These are phyloP conservation scores for Halcyon badia DNA, from an alignment of 2,797 vertebrate genomes.

Conservation along the genomic window DNA sequence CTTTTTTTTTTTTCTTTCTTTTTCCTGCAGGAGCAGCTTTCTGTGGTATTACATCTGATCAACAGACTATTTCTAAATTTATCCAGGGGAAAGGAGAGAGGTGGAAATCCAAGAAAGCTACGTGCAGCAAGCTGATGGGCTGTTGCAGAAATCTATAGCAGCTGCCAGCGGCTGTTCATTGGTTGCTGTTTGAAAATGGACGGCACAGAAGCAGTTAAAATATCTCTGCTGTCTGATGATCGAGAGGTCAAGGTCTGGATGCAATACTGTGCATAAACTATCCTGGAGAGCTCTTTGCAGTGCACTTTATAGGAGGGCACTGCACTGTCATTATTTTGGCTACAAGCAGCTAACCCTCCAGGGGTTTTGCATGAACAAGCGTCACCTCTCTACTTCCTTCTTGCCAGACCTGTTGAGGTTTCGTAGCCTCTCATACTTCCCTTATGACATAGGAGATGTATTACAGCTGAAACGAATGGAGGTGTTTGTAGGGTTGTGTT, in stretches of 20 bases:
- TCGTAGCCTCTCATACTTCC: not conserved
- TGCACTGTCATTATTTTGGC: not conserved
- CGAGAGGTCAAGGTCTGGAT: not conserved
- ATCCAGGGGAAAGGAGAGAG: not conserved
- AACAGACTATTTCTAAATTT: not conserved
- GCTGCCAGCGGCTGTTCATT: not conserved
- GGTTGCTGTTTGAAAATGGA: not conserved
- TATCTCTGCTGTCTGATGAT: not conserved
- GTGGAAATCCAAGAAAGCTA: not conserved
- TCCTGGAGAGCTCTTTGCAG: not conserved
- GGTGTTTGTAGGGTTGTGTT: not conserved
- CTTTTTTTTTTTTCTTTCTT: too few relatives aligned
- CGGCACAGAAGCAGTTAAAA: not conserved
- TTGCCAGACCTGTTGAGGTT: not conserved
- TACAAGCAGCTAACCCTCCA: not conserved
- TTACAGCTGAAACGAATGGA: not conserved
- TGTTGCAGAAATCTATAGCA: not conserved
- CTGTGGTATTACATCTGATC: not conserved
- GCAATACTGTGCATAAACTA: not conserved
- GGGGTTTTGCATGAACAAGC: not conserved
- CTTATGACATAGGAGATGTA: rapidly evolving
- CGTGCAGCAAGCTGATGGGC: not conserved
- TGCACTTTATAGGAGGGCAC: not conserved
- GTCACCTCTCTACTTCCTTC: not conserved
- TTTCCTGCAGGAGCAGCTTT: not conserved